These are phyloP conservation scores for Oithona nana DNA, from an alignment of 2,888 invertebrate species.

Conservation along the genomic window DNA sequence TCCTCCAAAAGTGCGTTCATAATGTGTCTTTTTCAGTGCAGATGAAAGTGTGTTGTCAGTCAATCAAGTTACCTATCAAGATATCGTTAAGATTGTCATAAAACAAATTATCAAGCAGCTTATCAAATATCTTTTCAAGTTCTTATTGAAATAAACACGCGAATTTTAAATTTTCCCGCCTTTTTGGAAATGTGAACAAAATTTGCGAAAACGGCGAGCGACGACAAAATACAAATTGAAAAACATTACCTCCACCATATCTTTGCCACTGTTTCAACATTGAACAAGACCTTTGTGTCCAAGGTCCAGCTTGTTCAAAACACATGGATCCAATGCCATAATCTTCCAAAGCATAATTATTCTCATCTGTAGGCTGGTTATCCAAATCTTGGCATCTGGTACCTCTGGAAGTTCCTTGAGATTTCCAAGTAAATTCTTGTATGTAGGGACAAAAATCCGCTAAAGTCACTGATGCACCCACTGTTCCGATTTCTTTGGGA, in stretches of 20 bases:
- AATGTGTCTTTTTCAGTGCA: too few species aligned
- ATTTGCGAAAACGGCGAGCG: too few species aligned
- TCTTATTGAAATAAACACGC: too few species aligned
- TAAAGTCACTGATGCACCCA: slow-evolving; percentile 5
- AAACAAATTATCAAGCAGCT: too few species aligned
- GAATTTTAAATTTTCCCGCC: too few species aligned
- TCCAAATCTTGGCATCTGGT: not conserved
- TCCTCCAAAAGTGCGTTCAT: too few species aligned
- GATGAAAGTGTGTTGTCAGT: too few species aligned
- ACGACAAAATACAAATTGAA: too few species aligned
- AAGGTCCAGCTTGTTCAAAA: slow-evolving; percentile 58
- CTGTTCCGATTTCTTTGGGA: not conserved
- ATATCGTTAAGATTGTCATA: too few species aligned
- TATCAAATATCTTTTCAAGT: too few species aligned
- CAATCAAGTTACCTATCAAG: too few species aligned
- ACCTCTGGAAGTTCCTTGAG: not conserved
- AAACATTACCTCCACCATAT: not conserved
- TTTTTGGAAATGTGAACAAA: too few species aligned
- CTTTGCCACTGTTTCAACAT: not conserved
- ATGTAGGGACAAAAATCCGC: slow-evolving; percentile 59
- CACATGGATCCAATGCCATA: slow-evolving; percentile 75
- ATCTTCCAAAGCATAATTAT: slow-evolving; percentile 77
- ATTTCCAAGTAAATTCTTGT: slow-evolving; percentile 37
- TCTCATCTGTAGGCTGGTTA: slow-evolving; percentile 44
- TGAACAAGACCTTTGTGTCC: not conserved